Evolutionary conservation across 2,113 vertebrate species (phyloP), one percentile per base, ranked within the genome.

Genomic region (Micronycteris hirsuta): DNA sequence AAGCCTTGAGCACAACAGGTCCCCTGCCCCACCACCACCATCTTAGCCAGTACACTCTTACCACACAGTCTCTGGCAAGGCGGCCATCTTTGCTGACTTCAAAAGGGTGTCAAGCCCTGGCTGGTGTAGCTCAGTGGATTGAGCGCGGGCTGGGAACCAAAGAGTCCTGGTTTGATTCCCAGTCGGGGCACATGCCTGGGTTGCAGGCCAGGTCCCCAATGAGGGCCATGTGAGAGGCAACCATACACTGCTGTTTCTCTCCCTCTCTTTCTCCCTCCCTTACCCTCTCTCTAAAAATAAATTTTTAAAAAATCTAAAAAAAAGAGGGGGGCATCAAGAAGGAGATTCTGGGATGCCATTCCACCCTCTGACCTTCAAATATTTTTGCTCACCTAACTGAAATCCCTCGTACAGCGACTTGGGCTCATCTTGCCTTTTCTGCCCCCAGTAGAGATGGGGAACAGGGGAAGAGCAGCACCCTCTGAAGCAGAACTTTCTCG

Each of bases 1-100:
- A 38, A 11, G 76, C 47, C 76, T 56, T 38, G 78, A 63, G 61
- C 82, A 80, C 81, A 95, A 89, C 90, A 94, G 85, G 90, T 91
- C 4, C 15, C n/a, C 4, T 22, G 15, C 56, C 56, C 24, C 24
- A 12, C 58, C 17, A 31, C 24, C 31, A 7, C 4, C 41, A 6
- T 81, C 54, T n/a, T n/a, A n/a, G n/a, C n/a, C 58, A 9, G 7
- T 36, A 47, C n/a, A 33, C 1, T 1, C 24, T 45, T 13, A 61
- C 26, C 4, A 3, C 5, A 4, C 13, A 4, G 31, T 67, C 54
- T 31, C 33, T 11, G n/a, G 16, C 43, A 45, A 61, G 54, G 78
- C 2, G 76, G 70, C 20, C 3, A 1, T 36, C n/a, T 77, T 31
- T 73, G 15, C 9, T 63, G 47, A 87, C 28, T 77, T 78, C 56